phyloP scores from a whole-genome alignment of 1,140 invertebrate genomes.

The Drosophila varians region DNA sequence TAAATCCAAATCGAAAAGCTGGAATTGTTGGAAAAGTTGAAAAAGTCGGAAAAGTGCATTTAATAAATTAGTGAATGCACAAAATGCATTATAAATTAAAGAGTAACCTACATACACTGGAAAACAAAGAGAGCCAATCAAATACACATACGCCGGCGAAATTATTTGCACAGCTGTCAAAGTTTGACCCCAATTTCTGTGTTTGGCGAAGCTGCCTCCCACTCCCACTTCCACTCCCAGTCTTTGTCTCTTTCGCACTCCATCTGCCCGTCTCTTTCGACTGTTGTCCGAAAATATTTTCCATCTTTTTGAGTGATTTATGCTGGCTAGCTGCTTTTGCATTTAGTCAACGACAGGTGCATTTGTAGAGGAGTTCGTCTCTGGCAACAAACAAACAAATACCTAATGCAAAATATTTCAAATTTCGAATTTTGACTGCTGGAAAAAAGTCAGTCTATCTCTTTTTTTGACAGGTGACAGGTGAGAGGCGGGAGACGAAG shows the following conservation, averaged over 20 bases:
- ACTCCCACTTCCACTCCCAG: not conserved
- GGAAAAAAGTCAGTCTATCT: slow-evolving; percentile 17
- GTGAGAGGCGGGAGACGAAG: slow-evolving; percentile 18
- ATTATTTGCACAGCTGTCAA: slow-evolving; percentile 82
- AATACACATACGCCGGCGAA: slow-evolving; percentile 45
- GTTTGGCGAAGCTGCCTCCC: slow-evolving; percentile 17
- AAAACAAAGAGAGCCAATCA: slow-evolving; percentile 31
- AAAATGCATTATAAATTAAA: slow-evolving; percentile 77
- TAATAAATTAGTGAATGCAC: slow-evolving; percentile 79
- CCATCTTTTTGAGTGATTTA: slow-evolving; percentile 74
- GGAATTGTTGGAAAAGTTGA: slow-evolving; percentile 31
- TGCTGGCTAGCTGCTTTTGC: slow-evolving; percentile 37
- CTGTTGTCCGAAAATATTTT: slow-evolving; percentile 42
- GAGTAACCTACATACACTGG: slow-evolving; percentile 32
- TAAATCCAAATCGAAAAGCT: slow-evolving; percentile 52
- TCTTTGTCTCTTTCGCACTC: not conserved
- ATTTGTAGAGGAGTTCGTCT: slow-evolving; percentile 31
- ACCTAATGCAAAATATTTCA: slow-evolving; percentile 34
- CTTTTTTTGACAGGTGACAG: slow-evolving; percentile 26
- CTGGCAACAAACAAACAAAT: slow-evolving; percentile 25
- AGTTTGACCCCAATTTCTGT: slow-evolving; percentile 70
- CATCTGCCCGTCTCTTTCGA: not conserved
- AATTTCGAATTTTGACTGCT: not conserved
- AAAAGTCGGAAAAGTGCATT: slow-evolving; percentile 55
- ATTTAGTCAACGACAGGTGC: slow-evolving; percentile 58